These are phyloP conservation scores for Drosophila serrata DNA, from an alignment of 1,140 invertebrate genomes.

Conservation along the genomic window DNA sequence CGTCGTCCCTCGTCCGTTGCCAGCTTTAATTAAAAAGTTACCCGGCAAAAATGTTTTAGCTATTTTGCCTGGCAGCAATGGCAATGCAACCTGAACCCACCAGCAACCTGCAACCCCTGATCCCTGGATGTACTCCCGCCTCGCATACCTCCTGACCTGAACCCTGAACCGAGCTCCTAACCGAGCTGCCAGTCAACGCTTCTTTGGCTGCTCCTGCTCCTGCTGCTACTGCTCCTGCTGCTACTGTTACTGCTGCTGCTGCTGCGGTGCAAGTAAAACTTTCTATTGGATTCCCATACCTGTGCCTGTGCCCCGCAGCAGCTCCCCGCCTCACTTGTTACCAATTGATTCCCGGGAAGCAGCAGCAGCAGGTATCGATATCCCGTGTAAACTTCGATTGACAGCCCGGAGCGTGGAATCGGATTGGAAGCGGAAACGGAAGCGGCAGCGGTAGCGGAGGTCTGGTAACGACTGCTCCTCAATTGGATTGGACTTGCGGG, in stretches of 20 bases:
- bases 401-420: conserved; percentile 54
- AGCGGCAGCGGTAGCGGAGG: conserved; percentile 4
- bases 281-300: conserved; percentile 58
- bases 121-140: neutral
- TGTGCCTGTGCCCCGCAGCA: conserved; percentile 9
- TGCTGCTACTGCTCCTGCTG: conserved; percentile 14
- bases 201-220: conserved; percentile 26
- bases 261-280: conserved; percentile 59
- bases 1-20: conserved; percentile 18
- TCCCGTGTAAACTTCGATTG: conserved; percentile 66
- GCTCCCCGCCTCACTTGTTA: conserved; percentile 10
- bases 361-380: conserved; percentile 40
- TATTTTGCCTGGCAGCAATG: conserved; percentile 66
- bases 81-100: conserved; percentile 24
- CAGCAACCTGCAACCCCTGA: conserved; percentile 4
- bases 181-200: conserved; percentile 66
- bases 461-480: conserved; percentile 24
- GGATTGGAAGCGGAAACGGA: conserved; percentile 7
- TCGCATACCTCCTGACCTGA: neutral
- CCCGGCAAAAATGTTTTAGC: conserved; percentile 74
- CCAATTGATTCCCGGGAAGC: conserved; percentile 42
- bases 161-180: conserved; percentile 21
- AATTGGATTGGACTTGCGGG: conserved; percentile 32
- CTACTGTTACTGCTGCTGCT: neutral
- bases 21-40: conserved; percentile 81